These are phyloP conservation scores for Bradysia coprophila DNA, from an alignment of 1,140 invertebrate genomes.

Conservation along the genomic window DNA sequence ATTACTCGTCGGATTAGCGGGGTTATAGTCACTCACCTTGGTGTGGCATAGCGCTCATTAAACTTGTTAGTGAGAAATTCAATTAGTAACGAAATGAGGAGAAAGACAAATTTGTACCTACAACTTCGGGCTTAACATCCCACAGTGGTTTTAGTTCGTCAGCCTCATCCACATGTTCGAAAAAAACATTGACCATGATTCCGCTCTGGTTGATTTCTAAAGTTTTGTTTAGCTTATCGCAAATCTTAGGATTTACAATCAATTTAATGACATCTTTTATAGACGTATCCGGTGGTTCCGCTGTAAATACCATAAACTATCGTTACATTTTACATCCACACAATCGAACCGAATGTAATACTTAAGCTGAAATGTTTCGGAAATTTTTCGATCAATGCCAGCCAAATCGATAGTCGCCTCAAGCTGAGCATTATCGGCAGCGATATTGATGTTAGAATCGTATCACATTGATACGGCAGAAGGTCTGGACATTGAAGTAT, in stretches of 20 bases:
- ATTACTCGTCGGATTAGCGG: conserved; percentile 8
- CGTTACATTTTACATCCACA: conserved; percentile 3
- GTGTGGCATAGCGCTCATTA: not conserved
- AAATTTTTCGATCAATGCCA: conserved; percentile 23
- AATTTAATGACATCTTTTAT: conserved; percentile 18
- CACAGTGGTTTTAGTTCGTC: conserved; percentile 11
- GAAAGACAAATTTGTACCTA: conserved; percentile 10
- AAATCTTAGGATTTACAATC: conserved; percentile 16
- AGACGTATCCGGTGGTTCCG: conserved; percentile 13
- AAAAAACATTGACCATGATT: conserved; percentile 16
- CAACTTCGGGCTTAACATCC: conserved; percentile 5
- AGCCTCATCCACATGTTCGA: conserved; percentile 12
- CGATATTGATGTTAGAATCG: conserved; percentile 23
- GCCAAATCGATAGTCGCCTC: conserved; percentile 25
- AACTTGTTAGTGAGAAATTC: conserved; percentile 6
- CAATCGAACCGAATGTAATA: conserved; percentile 6
- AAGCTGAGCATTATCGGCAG: conserved; percentile 23
- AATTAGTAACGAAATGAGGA: not conserved
- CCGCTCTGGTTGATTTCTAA: conserved; percentile 19
- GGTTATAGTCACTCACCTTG: conserved; percentile 11
- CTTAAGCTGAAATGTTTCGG: conserved; percentile 9
- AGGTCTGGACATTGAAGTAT: conserved; percentile 20
- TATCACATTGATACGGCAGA: conserved; percentile 21
- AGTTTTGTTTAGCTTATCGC: conserved; percentile 10
- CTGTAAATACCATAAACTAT: conserved; percentile 3